Conservation (phyloP, 1,140 invertebrate genomes). For the Caerostris darwini region DNA sequence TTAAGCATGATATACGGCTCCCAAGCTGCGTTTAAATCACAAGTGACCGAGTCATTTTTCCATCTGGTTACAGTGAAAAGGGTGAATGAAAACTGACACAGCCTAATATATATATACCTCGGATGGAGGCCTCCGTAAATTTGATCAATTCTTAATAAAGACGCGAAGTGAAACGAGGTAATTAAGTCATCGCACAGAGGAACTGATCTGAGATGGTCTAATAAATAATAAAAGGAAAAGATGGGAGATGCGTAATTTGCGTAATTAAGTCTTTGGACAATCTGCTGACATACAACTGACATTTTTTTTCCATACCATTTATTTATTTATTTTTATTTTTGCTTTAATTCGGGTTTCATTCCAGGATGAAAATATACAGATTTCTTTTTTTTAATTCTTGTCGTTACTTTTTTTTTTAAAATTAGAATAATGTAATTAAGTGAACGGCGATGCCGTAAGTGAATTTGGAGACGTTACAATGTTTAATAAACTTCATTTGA, state of each 20-base stretch:
- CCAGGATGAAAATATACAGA: no score
- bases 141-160: conserved; percentile 25
- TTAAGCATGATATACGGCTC: background rate
- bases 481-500: conserved; percentile 7
- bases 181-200: conserved; percentile 40
- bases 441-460: background rate
- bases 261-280: conserved; percentile 48
- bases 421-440: conserved; percentile 56
- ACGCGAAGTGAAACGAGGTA: background rate
- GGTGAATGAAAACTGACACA: background rate
- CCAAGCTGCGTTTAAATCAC: background rate
- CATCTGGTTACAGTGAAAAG: background rate
- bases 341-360: no score
- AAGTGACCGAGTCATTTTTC: no score
- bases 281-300: conserved; percentile 12
- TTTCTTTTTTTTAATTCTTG: background rate
- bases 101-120: background rate
- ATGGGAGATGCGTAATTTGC: background rate
- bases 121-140: background rate
- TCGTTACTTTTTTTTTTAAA: background rate
- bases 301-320: background rate
- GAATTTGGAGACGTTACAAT: background rate
- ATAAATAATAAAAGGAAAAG: conserved; percentile 43
- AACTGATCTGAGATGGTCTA: conserved; percentile 9
- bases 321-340: no score